Percentiles rank a stretch among this genome's conserved stretches.
Evolutionary conservation across 1,140 invertebrate genomes (phyloP).

Genomic region (Pygmarrhopalites habei): DNA sequence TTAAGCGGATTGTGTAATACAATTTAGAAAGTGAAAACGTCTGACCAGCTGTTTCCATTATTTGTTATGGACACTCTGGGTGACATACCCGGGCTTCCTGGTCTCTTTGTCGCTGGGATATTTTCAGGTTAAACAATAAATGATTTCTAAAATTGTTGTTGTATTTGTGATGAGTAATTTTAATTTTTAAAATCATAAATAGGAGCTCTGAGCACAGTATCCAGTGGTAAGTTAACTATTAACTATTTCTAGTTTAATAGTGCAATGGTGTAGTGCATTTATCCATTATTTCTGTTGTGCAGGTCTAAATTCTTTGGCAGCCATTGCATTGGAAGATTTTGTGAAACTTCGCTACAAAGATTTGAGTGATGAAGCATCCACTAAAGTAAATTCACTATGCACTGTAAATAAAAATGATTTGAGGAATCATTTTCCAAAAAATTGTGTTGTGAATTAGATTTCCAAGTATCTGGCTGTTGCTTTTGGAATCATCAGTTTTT

Average conservation of each 20-base stretch:
- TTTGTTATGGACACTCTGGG: conserved; percentile 49
- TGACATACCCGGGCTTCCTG: conserved; percentile 33
- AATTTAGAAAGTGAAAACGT: conserved; percentile 39
- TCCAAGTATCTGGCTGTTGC: conserved; percentile 21
- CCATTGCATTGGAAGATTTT: neutral
- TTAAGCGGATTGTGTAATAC: neutral
- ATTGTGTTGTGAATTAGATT: conserved; percentile 1
- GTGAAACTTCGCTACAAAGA: neutral
- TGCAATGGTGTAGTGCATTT: neutral
- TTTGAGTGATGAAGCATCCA: conserved; percentile 20
- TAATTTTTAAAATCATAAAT: conserved; percentile 54
- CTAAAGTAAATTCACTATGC: conserved; percentile 25
- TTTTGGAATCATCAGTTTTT: conserved; percentile 21
- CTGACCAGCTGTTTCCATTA: conserved; percentile 44
- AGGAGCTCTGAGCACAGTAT: neutral
- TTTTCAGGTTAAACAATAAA: conserved; percentile 40
- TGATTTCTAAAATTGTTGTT: conserved; percentile 10
- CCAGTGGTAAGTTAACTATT: conserved; percentile 47
- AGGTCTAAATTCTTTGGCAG: neutral
- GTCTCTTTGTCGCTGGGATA: conserved; percentile 46
- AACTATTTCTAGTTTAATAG: conserved; percentile 39
- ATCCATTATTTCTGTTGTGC: neutral
- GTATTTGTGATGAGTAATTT: conserved; percentile 1
- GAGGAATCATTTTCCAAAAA: conserved; percentile 11
- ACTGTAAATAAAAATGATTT: conserved; percentile 30